Evolutionary conservation across 2,797 vertebrate genomes (phyloP).

Genomic region (Phyllotis vaccarum): DNA sequence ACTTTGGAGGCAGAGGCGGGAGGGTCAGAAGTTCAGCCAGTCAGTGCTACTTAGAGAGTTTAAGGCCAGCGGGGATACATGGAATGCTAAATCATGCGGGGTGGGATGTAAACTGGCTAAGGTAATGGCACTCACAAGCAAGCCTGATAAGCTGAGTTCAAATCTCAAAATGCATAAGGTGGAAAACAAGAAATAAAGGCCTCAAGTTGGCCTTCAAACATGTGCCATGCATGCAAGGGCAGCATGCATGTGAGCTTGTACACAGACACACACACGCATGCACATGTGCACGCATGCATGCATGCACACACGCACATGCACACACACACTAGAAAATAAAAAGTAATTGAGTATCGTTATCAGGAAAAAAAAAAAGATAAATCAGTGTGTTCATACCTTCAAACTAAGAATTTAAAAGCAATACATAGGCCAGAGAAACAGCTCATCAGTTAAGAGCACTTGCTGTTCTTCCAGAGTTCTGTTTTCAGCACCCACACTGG

Average conservation of each 20-base stretch:
- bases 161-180: neutral
- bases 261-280: neutral
- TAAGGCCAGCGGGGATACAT: neutral
- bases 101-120: neutral
- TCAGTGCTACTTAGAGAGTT: neutral
- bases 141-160: neutral
- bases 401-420: conserved; percentile 25
- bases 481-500: neutral
- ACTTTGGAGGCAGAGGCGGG: neutral
- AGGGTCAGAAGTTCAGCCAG: neutral
- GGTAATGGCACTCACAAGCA: neutral
- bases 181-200: neutral
- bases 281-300: fast-evolving
- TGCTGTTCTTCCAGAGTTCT: neutral
- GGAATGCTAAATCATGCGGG: too few species aligned
- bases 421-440: neutral
- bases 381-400: neutral
- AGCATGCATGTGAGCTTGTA: too few species aligned
- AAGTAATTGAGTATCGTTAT: neutral
- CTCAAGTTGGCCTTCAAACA: neutral
- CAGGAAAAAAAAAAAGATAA: neutral
- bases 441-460: neutral
- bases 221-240: neutral
- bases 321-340: neutral
- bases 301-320: too few species aligned